Conservation (phyloP, 1,140 invertebrate genomes). For the Penaeus vannamei region DNA sequence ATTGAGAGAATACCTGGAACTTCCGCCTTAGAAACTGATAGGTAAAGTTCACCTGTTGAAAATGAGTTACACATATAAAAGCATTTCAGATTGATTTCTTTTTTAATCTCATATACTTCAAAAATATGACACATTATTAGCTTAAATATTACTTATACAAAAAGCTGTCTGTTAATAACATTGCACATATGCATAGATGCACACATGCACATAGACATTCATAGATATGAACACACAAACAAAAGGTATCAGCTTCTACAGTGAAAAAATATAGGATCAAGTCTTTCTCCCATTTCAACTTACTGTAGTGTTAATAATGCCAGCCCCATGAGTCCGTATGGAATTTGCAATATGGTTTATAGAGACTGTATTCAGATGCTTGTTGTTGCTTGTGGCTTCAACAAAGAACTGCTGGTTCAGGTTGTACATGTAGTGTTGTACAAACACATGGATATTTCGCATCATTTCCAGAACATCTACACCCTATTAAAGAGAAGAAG, state of each 20-base stretch:
- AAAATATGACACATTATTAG: too few relatives aligned
- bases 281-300: slow-evolving; percentile 66
- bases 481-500: slow-evolving; percentile 76
- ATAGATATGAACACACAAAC: background rate
- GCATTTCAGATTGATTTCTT: too few relatives aligned
- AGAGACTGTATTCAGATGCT: slow-evolving; percentile 96
- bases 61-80: slow-evolving; percentile 34
- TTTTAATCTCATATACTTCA: too few relatives aligned
- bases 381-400: slow-evolving; percentile 91
- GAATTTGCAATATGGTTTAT: slow-evolving; percentile 97
- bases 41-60: slow-evolving; percentile 87
- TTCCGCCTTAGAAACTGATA: slow-evolving; percentile 97
- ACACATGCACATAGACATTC: too few relatives aligned
- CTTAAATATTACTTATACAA: too few relatives aligned
- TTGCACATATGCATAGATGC: too few relatives aligned
- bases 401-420: slow-evolving; percentile 98
- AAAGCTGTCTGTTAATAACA: too few relatives aligned
- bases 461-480: slow-evolving; percentile 98
- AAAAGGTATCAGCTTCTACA: background rate
- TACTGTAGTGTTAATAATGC: slow-evolving; percentile 96
- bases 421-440: slow-evolving; percentile 95
- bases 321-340: slow-evolving; percentile 96
- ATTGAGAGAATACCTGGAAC: slow-evolving; percentile 96
- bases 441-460: slow-evolving; percentile 96
- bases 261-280: background rate